These are phyloP conservation scores for Cryptocephalus moraei DNA, from an alignment of 2,888 invertebrate genomes.

Conservation along the genomic window DNA sequence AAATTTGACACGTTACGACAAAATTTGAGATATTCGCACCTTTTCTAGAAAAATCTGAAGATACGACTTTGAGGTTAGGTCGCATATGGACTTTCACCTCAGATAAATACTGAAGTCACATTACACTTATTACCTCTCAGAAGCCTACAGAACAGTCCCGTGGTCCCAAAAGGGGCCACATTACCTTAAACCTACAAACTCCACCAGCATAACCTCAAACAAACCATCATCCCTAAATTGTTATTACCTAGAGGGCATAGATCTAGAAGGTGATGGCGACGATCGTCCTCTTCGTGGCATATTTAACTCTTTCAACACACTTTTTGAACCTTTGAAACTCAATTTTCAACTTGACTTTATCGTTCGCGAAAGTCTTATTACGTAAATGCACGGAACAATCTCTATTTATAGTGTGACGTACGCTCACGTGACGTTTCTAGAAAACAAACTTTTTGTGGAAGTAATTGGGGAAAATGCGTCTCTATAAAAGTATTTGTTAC, in stretches of 20 bases:
- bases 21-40: too few relatives aligned
- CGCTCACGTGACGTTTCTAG: neutral
- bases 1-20: too few relatives aligned
- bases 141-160: too few relatives aligned
- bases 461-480: too few relatives aligned
- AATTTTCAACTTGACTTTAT: neutral
- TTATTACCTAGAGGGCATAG: neutral
- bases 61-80: neutral
- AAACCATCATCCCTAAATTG: neutral
- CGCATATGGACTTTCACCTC: constrained; percentile 16
- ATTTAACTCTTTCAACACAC: constrained; percentile 21
- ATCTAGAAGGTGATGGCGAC: constrained; percentile 43
- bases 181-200: too few relatives aligned
- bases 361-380: neutral
- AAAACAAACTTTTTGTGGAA: neutral
- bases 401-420: neutral
- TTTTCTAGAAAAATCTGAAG: too few relatives aligned
- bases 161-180: too few relatives aligned
- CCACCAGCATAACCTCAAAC: too few relatives aligned
- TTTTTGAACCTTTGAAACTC: neutral
- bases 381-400: neutral
- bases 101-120: too few relatives aligned
- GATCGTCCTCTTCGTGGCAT: constrained; percentile 72
- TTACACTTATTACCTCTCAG: too few relatives aligned
- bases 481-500: too few relatives aligned